Evolutionary conservation across 2,113 vertebrate species (phyloP).

Genomic region (Thinocorus orbignyianus): DNA sequence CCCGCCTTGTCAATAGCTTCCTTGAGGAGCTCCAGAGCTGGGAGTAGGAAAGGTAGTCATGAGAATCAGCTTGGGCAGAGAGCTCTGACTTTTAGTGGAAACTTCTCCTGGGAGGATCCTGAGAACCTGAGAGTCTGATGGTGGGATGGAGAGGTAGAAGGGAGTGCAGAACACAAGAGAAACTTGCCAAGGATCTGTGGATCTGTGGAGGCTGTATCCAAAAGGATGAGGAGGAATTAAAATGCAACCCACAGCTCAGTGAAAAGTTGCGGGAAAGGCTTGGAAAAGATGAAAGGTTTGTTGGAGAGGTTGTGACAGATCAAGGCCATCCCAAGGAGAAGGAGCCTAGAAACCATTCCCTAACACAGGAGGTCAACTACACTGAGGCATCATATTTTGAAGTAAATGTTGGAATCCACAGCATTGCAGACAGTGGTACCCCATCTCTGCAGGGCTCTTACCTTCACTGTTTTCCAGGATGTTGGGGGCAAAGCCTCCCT

Average conservation of each 20-base stretch:
- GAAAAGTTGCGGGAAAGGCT: background rate
- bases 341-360: background rate
- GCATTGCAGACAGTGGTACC: background rate
- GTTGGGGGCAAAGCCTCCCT: constrained; percentile 92
- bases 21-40: constrained; percentile 91
- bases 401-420: background rate
- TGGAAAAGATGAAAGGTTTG: background rate
- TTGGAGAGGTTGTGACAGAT: background rate
- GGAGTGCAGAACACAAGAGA: background rate
- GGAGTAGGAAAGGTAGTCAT: background rate
- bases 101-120: background rate
- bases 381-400: background rate
- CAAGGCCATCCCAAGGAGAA: background rate
- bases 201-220: background rate
- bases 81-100: background rate
- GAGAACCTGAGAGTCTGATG: background rate
- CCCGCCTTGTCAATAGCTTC: constrained; percentile 91
- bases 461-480: constrained; percentile 95
- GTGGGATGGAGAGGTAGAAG: background rate
- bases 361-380: background rate
- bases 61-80: background rate
- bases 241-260: background rate
- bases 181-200: background rate
- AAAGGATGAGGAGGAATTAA: background rate
- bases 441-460: constrained; percentile 54